These are phyloP conservation scores for Chaetorhynchus papuensis DNA, from an alignment of 2,113 vertebrate genomes.

Conservation along the genomic window DNA sequence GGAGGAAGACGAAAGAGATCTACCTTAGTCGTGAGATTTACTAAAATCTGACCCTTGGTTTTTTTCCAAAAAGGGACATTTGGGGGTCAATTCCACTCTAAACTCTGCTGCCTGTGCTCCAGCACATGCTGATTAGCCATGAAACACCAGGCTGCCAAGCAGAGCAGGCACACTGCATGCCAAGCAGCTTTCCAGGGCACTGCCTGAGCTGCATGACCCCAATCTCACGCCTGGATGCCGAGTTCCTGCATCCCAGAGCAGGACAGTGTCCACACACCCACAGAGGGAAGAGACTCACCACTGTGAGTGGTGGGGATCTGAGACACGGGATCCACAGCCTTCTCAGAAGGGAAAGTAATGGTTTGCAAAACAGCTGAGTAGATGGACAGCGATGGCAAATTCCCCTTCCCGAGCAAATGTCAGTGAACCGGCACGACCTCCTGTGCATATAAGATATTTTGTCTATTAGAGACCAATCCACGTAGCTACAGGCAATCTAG, in stretches of 20 bases:
- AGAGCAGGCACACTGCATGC: neutral
- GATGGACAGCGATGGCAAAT: neutral
- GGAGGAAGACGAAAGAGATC: neutral
- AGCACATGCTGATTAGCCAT: neutral
- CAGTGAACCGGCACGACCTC: neutral
- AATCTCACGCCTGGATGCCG: fast-evolving
- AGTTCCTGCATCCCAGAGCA: neutral
- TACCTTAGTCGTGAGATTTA: neutral
- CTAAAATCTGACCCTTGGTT: neutral
- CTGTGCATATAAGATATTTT: neutral
- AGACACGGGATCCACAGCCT: fast-evolving
- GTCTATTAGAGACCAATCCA: constrained; percentile 22
- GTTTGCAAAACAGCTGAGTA: neutral
- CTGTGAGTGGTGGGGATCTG: neutral
- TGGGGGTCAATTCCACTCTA: neutral
- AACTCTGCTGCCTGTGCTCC: neutral
- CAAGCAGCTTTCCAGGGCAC: neutral
- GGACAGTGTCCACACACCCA: too few relatives aligned
- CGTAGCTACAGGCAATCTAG: constrained; percentile 15
- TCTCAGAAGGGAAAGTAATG: neutral
- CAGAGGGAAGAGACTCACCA: neutral
- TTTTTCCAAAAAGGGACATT: neutral
- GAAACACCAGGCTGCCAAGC: neutral
- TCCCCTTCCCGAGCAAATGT: neutral
- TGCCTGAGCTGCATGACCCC: neutral